Base-by-base conservation (phyloP, 2,797 vertebrate genomes). In the Myiotriccus ornatus region DNA sequence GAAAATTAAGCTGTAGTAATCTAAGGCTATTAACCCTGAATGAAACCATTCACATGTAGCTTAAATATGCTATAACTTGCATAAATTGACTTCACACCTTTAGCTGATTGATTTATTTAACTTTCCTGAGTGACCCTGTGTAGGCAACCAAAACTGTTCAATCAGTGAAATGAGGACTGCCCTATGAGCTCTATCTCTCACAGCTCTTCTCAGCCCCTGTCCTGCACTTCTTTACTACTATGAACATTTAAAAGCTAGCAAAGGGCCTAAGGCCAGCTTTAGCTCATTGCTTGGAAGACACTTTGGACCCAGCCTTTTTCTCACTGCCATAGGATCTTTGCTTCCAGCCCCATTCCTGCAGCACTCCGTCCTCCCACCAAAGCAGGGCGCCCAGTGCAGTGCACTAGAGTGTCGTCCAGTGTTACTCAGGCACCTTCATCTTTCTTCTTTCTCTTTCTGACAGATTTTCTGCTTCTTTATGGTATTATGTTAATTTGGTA, bases 1-100 rank as follows among this genome's bases (percentile, higher is more conserved):
- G 92, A 95, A 93, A 93, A 91, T 89, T 89, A 94, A 95, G n/a
- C 22, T 32, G 30, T 68, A 80, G 43, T 81, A 91, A 93, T 94
- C 89, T 68, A 68, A 88, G 68, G 88, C 74, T 89, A 82, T 84
- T 90, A 90, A 63, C 41, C 28, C 68, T 96, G 92, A 97, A 97
- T 93, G 90, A 91, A 95, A 59, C 93, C 83, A 97, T 97, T 96
- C 94, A 95, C 64, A 24, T 2, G 0, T 56, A 68, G 34, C 7
- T 93, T 90, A 87, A 93, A 94, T 93, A 87, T n/a, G 86, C 77
- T 93, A 23, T 93, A 92, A 84, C 50, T 90, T 95, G 87, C 27
- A 87, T 85, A 94, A 95, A 95, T 92, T 92, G 81, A 90, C 89
- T 97, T 96, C 96, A 95, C 94, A 96, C 93, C 92, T 95, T 90